Percentiles rank a stretch among this genome's conserved stretches.
These are phyloP conservation scores for Vespertilio murinus DNA, from an alignment of 2,797 vertebrate species.

Conservation along the genomic window DNA sequence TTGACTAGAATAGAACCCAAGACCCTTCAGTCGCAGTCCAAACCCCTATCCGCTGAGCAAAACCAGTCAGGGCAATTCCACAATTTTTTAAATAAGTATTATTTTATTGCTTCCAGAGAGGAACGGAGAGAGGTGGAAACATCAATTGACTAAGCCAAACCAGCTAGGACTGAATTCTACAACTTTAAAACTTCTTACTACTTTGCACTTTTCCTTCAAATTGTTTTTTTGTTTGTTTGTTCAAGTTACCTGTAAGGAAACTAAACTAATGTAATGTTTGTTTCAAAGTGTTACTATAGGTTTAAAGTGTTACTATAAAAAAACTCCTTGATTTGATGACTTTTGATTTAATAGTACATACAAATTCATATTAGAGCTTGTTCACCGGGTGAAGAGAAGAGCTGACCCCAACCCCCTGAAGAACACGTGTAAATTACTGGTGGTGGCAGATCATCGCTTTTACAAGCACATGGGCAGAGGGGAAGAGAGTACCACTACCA, in stretches of 20 bases:
- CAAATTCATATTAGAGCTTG: slow-evolving; percentile 80
- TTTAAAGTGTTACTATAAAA: slow-evolving; percentile 41
- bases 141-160: neutral
- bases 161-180: slow-evolving; percentile 10
- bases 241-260: neutral
- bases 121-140: too few species aligned
- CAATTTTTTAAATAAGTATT: too few species aligned
- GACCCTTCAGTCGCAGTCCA: too few species aligned
- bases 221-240: slow-evolving; percentile 8
- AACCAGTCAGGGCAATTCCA: too few species aligned
- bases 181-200: neutral
- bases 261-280: slow-evolving; percentile 52
- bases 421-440: slow-evolving; percentile 95
- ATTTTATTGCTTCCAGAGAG: too few species aligned
- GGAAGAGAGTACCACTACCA: slow-evolving; percentile 97
- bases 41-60: too few species aligned
- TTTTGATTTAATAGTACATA: slow-evolving; percentile 71
- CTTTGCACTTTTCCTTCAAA: slow-evolving; percentile 27
- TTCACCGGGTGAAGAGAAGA: slow-evolving; percentile 88
- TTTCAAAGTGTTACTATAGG: slow-evolving; percentile 55
- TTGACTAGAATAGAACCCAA: too few species aligned
- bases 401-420: slow-evolving; percentile 85
- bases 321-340: slow-evolving; percentile 47
- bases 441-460: slow-evolving; percentile 98
- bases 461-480: slow-evolving; percentile 94